Evolutionary conservation across 2,113 vertebrate species (phyloP).

Genomic region (Chrysemys picta): DNA sequence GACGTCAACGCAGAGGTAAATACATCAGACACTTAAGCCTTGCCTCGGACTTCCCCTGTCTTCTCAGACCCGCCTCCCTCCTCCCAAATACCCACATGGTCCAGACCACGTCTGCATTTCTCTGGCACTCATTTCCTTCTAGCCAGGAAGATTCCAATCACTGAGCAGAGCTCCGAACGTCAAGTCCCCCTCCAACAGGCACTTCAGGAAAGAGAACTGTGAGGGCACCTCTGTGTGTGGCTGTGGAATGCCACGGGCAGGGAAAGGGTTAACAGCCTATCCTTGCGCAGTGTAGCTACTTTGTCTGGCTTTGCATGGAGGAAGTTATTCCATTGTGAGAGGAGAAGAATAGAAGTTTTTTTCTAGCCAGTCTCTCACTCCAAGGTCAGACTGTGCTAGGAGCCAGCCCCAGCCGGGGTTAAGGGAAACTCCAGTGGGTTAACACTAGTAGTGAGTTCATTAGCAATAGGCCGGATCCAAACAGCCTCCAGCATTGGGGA

Average conservation of each 20-base stretch:
- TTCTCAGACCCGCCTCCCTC: not conserved
- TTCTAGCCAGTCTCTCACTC: not conserved
- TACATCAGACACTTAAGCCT: accelerated
- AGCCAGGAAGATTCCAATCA: not conserved
- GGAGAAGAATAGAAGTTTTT: not conserved
- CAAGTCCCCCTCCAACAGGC: not conserved
- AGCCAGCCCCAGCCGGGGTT: not conserved
- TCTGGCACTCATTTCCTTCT: accelerated
- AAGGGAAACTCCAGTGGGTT: not conserved
- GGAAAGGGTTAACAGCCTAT: not conserved
- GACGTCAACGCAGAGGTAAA: slow-evolving; percentile 88
- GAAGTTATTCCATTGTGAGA: not conserved
- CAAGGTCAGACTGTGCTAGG: not conserved
- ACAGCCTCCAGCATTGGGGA: not conserved
- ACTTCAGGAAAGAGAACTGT: not conserved
- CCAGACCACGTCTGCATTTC: not conserved
- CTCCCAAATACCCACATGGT: accelerated
- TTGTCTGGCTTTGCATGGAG: not conserved
- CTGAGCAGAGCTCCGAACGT: not conserved
- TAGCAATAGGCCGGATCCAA: not conserved
- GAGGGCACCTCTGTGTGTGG: not conserved
- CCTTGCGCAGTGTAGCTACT: not conserved
- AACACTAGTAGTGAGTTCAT: not conserved
- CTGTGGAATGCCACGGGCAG: not conserved
- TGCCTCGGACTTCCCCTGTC: not conserved